Evolutionary conservation across 2,888 invertebrate genomes (phyloP).

Genomic region (Prosapia bicincta): DNA sequence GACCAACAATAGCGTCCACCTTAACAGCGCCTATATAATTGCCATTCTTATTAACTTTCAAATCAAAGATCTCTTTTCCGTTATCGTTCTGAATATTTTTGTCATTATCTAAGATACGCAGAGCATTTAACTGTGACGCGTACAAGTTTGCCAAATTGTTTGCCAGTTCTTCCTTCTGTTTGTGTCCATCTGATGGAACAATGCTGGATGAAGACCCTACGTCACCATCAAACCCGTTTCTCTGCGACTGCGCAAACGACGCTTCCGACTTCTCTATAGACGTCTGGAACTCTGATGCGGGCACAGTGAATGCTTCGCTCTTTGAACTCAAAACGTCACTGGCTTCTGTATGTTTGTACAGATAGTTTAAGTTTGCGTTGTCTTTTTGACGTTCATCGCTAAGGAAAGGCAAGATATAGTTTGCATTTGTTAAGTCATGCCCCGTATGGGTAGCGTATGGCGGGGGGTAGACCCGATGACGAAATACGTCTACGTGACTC

Average conservation of each 20-base stretch:
- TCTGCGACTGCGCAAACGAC: background rate
- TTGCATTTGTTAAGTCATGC: background rate
- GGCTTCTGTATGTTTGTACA: too few species aligned
- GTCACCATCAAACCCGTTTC: too few species aligned
- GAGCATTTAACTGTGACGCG: constrained; percentile 16
- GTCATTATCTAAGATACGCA: constrained; percentile 3
- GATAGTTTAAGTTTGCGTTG: too few species aligned
- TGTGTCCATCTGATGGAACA: background rate
- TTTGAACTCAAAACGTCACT: too few species aligned
- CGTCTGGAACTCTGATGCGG: background rate
- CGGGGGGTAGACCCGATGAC: background rate
- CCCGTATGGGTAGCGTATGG: background rate
- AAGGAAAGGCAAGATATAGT: background rate
- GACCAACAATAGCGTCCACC: background rate
- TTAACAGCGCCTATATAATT: background rate
- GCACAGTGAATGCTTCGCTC: too few species aligned
- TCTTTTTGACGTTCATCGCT: background rate
- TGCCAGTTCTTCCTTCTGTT: background rate
- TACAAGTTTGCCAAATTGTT: background rate
- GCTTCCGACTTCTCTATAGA: background rate
- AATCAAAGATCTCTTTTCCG: background rate
- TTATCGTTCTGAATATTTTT: background rate
- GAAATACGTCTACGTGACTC: too few species aligned
- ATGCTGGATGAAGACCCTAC: too few species aligned
- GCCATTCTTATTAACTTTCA: background rate